Percentiles rank a stretch among this genome's conserved stretches.
Evolutionary conservation across 2,888 invertebrate species (phyloP).

Genomic region (Oxyteleia sp.): DNA sequence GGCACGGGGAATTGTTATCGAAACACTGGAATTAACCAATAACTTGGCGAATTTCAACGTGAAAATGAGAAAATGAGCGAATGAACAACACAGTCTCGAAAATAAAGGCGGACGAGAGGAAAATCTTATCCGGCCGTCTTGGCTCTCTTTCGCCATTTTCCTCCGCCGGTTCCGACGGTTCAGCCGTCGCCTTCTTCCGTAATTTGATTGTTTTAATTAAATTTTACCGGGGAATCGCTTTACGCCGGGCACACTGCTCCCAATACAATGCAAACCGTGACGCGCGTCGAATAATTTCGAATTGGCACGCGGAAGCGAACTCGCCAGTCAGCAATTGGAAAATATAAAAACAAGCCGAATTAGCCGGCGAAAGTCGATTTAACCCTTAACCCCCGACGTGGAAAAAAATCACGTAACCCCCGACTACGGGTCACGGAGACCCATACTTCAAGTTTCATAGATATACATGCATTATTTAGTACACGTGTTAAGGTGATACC

Average conservation of each 20-base stretch:
- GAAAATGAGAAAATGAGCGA: constrained; percentile 74
- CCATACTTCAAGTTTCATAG: too few relatives aligned
- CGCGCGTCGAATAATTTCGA: constrained; percentile 83
- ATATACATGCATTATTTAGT: too few relatives aligned
- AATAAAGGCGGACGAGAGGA: constrained; percentile 82
- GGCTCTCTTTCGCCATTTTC: constrained; percentile 79
- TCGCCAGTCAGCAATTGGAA: constrained; percentile 22
- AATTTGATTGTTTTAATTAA: constrained; percentile 88
- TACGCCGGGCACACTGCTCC: constrained; percentile 85
- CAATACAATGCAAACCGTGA: constrained; percentile 86
- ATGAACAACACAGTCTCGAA: constrained; percentile 76
- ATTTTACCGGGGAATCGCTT: constrained; percentile 87
- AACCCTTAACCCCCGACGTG: too few relatives aligned
- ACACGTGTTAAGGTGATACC: too few relatives aligned
- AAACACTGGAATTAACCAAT: constrained; percentile 61
- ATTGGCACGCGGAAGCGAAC: constrained; percentile 57
- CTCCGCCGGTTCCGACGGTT: constrained; percentile 80
- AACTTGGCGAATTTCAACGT: constrained; percentile 63
- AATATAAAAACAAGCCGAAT: constrained; percentile 6
- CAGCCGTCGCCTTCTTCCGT: constrained; percentile 86
- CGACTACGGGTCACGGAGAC: too few relatives aligned
- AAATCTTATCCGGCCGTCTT: constrained; percentile 83
- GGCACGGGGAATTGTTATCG: constrained; percentile 17
- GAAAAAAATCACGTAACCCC: too few relatives aligned
- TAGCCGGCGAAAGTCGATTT: not conserved